Conservation (phyloP, 2,113 vertebrate species). For the Brachyhypopomus gauderio region DNA sequence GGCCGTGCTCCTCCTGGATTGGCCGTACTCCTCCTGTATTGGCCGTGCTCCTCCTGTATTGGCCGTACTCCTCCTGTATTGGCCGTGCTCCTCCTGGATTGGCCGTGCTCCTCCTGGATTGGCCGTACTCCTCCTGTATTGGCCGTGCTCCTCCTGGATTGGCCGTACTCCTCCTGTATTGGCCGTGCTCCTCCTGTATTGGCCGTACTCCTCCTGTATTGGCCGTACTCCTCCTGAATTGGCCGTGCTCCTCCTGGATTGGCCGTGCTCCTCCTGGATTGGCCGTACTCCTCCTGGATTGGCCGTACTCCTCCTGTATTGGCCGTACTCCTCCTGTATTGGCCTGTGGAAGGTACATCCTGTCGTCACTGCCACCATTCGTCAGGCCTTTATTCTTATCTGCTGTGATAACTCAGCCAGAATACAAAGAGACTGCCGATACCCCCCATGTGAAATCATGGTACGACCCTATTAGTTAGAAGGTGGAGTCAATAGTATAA, state of each 20-base stretch:
- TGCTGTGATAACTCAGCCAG: not conserved
- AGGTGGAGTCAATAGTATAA: too few relatives aligned
- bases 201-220: too few relatives aligned
- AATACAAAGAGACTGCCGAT: too few relatives aligned
- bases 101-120: too few relatives aligned
- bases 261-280: not conserved
- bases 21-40: too few relatives aligned
- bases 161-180: too few relatives aligned
- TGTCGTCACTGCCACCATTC: not conserved
- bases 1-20: too few relatives aligned
- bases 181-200: too few relatives aligned
- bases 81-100: not conserved
- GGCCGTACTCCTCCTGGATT: not conserved
- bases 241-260: not conserved
- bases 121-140: not conserved
- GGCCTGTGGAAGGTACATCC: not conserved
- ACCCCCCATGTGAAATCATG: too few relatives aligned
- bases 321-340: not conserved
- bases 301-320: not conserved
- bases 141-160: not conserved
- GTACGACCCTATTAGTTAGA: too few relatives aligned
- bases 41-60: too few relatives aligned
- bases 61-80: too few relatives aligned
- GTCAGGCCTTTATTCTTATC: not conserved
- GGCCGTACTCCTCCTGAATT: not conserved